Percentiles rank a stretch among this genome's conserved stretches.
These are phyloP conservation scores for Proteles cristata DNA, from an alignment of 2,113 vertebrate species.

Conservation along the genomic window DNA sequence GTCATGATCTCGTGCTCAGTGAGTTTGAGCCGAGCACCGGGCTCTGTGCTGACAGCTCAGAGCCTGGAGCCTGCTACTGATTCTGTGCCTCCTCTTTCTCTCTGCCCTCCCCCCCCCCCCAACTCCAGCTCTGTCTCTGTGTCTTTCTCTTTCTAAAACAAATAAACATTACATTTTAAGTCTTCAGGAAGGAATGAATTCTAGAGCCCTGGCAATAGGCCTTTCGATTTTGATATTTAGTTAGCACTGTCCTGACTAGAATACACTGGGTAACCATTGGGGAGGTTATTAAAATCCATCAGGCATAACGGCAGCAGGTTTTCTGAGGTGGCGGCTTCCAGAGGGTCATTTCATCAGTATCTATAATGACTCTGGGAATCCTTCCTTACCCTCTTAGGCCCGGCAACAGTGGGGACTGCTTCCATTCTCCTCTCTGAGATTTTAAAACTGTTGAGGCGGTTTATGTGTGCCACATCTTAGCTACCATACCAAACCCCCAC, in stretches of 20 bases:
- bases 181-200: background rate
- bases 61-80: too few species aligned
- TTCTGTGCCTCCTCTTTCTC: too few species aligned
- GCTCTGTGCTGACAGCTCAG: too few species aligned
- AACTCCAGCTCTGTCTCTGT: too few species aligned
- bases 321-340: background rate
- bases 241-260: background rate
- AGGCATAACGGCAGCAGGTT: background rate
- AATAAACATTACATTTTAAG: too few species aligned
- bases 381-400: background rate
- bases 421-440: background rate
- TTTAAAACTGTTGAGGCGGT: background rate
- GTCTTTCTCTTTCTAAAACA: too few species aligned
- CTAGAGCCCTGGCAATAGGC: background rate
- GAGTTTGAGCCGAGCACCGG: too few species aligned
- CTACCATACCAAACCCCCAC: rapidly evolving
- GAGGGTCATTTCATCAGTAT: background rate
- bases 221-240: background rate
- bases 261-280: background rate
- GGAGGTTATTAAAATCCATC: background rate
- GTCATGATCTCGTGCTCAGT: too few species aligned
- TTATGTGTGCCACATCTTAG: background rate
- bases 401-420: background rate
- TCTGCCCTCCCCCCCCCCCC: too few species aligned
- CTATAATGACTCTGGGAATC: background rate